Conservation (phyloP, 1,140 invertebrate species). For the Marisa cornuarietis region DNA sequence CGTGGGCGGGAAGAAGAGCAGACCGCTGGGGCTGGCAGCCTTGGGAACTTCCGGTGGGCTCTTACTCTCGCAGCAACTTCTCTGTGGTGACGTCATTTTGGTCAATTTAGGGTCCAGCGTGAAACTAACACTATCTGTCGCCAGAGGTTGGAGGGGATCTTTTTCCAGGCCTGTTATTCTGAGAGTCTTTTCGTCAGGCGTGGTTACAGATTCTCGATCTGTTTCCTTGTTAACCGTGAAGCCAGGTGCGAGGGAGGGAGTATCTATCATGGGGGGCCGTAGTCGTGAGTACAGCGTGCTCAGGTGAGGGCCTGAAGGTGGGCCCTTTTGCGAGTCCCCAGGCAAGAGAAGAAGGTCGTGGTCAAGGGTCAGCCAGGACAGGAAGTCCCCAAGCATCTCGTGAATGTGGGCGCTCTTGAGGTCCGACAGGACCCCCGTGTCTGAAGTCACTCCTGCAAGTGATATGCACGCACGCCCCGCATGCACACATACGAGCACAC, state of each 20-base stretch:
- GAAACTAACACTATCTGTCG: not conserved
- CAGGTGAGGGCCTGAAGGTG: not conserved
- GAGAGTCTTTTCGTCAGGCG: not conserved
- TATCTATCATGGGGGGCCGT: not conserved
- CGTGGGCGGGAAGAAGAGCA: not conserved
- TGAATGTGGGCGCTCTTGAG: slow-evolving; percentile 29
- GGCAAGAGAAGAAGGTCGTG: slow-evolving; percentile 23
- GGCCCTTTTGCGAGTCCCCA: not conserved
- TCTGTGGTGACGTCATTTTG: not conserved
- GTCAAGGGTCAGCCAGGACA: slow-evolving; percentile 38
- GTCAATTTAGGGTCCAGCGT: not conserved
- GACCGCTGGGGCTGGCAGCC: not conserved
- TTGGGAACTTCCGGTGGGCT: not conserved
- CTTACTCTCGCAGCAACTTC: not conserved
- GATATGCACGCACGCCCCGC: not conserved
- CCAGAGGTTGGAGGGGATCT: not conserved
- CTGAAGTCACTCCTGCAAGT: slow-evolving; percentile 13
- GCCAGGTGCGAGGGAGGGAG: too few species aligned
- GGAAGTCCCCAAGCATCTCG: slow-evolving; percentile 38
- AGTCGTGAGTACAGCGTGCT: not conserved
- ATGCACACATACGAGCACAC: slow-evolving; percentile 6
- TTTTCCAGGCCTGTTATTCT: not conserved
- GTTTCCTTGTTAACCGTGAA: not conserved
- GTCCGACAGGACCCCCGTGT: not conserved
- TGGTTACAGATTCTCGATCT: not conserved